These are phyloP conservation scores for Macropis europaea DNA, from an alignment of 2,888 invertebrate species.

Conservation along the genomic window DNA sequence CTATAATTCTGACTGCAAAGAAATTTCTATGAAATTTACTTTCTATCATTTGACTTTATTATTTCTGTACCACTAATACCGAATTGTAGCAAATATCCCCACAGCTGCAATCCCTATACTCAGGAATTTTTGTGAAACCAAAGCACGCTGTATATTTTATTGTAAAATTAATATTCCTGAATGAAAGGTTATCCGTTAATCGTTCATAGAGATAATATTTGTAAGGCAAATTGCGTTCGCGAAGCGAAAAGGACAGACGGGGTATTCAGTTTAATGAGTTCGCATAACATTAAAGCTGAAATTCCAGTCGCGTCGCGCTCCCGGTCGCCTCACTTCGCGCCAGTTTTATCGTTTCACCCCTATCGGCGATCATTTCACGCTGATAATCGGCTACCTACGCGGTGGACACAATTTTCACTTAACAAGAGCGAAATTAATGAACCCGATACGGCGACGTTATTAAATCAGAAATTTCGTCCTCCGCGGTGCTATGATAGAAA, in stretches of 20 bases:
- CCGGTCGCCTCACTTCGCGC: background rate
- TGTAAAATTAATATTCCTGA: too few species aligned
- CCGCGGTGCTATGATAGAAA: too few species aligned
- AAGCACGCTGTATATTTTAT: too few species aligned
- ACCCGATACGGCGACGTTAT: background rate
- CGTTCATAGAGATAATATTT: slow-evolving; percentile 28
- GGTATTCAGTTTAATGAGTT: slow-evolving; percentile 8
- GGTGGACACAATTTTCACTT: too few species aligned
- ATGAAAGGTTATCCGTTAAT: slow-evolving; percentile 13
- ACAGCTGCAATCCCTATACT: too few species aligned
- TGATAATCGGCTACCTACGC: too few species aligned
- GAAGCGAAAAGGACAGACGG: background rate
- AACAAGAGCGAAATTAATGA: background rate
- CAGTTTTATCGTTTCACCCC: background rate
- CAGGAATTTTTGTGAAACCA: too few species aligned
- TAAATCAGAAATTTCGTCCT: background rate
- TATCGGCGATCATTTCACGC: background rate
- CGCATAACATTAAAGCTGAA: slow-evolving; percentile 5
- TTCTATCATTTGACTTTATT: too few species aligned
- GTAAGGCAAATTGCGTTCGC: background rate
- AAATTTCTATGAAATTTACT: too few species aligned
- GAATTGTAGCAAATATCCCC: too few species aligned
- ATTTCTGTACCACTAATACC: too few species aligned
- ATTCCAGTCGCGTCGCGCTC: background rate
- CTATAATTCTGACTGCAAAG: too few species aligned